A percentile compares a stretch with the other conserved stretches of the same genome.
These are phyloP conservation scores for Gnathonemus longibarbis DNA, from an alignment of 2,113 vertebrate species.

Conservation along the genomic window DNA sequence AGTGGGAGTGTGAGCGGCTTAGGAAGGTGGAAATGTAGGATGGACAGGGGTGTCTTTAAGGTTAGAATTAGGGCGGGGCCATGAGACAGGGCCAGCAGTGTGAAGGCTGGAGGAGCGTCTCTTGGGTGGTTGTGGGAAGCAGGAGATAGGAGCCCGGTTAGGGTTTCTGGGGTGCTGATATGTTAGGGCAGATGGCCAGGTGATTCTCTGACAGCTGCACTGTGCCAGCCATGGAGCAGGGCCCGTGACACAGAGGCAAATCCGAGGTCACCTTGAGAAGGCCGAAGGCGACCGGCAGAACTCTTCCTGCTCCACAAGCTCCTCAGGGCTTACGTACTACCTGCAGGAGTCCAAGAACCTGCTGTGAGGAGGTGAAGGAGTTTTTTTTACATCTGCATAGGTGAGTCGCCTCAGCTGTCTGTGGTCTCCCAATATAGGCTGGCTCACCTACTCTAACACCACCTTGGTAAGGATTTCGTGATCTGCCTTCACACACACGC, in stretches of 20 bases:
- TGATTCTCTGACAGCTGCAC: constrained; percentile 3
- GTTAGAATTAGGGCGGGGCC: background rate
- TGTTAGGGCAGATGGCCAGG: background rate
- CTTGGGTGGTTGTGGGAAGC: background rate
- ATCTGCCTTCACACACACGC: background rate
- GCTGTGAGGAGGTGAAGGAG: background rate
- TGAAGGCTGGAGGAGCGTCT: background rate
- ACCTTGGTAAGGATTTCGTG: background rate
- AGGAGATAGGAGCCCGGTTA: background rate
- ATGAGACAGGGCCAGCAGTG: background rate
- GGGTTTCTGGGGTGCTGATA: background rate
- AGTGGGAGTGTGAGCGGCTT: background rate
- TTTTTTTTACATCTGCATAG: background rate
- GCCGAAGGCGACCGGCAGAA: background rate
- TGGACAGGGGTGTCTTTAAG: background rate
- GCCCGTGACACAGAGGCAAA: background rate
- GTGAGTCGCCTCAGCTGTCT: background rate
- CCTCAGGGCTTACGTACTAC: background rate
- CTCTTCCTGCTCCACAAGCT: background rate
- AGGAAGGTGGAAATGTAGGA: background rate
- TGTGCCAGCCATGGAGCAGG: background rate
- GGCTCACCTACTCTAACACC: background rate
- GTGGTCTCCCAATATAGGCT: background rate
- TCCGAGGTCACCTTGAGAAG: background rate
- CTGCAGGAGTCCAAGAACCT: background rate